These are phyloP conservation scores for Acanthisitta chloris DNA, from an alignment of 2,113 vertebrate genomes.

Conservation along the genomic window DNA sequence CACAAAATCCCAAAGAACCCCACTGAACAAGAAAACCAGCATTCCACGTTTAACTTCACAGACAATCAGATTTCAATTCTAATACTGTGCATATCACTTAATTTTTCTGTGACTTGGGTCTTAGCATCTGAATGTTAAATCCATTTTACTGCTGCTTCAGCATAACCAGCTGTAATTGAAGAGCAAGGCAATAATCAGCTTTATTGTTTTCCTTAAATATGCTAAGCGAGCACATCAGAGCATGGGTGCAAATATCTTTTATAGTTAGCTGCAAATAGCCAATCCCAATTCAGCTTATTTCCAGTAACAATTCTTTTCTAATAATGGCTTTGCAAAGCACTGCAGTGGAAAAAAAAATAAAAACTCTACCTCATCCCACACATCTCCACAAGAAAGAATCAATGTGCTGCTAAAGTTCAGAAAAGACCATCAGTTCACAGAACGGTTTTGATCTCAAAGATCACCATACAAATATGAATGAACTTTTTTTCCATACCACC, in stretches of 20 bases:
- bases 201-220: constrained; percentile 31
- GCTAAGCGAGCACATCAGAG: neutral
- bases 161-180: neutral
- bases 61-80: neutral
- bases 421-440: neutral
- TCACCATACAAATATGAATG: neutral
- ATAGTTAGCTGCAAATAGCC: neutral
- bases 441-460: neutral
- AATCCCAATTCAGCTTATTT: neutral
- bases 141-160: neutral
- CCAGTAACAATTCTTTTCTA: neutral
- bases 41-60: neutral
- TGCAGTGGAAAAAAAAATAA: neutral
- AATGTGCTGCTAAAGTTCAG: neutral
- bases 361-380: neutral
- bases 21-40: neutral
- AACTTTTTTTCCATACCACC: neutral
- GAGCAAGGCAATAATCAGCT: constrained; percentile 21
- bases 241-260: neutral
- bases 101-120: neutral
- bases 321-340: neutral
- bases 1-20: no score
- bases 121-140: neutral
- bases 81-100: neutral
- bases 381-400: neutral